Evolutionary conservation across 2,113 vertebrate species (phyloP), one percentile per base, ranked within the genome.

Genomic region (Plecotus auritus): DNA sequence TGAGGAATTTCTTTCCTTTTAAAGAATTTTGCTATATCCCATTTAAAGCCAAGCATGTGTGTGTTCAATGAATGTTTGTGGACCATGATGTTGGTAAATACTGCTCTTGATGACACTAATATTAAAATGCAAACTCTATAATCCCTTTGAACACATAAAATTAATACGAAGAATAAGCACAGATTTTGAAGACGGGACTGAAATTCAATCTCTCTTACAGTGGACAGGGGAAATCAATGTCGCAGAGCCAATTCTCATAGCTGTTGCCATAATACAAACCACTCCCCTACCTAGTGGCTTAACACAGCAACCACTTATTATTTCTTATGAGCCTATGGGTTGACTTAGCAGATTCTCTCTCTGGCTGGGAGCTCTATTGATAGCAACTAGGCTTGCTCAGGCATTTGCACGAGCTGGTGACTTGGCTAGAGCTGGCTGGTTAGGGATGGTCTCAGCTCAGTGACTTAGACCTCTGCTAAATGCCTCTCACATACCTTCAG

Each of bases 161-260:
- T 66, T 84, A 90, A 92, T 82, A 84, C 35, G 70, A 96, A 95
- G 28, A 90, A 40, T 89, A 84, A 76, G 40, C 66, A 81, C 45
- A 59, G 40, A 89, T 73, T 81, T 76, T 91, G 35, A 95, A 93
- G 95, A 56, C 0, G 30, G 61, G 35, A 42, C 47, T 72, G 5
- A 96, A 88, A 94, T 78, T 67, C 73, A 70, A 18, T 88, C 47
- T 82, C 35, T 90, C 42, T 92, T 90, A 11, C 40, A 82, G 9
- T 37, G 69, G 47, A 73, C 23, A 40, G n/a, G 26, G 26, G n/a
- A 95, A 74, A 86, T 77, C 66, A 82, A 76, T 6, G 13, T 32
- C 80, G 51, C 69, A 54, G 76, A 69, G 10, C 22, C 74, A 72
- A 85, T 88, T 67, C 72, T 85, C 37, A 64, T 32, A 18, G 51